These are phyloP conservation scores for Hapalemur alaotrensis DNA, from an alignment of 2,797 vertebrate species.

Conservation along the genomic window DNA sequence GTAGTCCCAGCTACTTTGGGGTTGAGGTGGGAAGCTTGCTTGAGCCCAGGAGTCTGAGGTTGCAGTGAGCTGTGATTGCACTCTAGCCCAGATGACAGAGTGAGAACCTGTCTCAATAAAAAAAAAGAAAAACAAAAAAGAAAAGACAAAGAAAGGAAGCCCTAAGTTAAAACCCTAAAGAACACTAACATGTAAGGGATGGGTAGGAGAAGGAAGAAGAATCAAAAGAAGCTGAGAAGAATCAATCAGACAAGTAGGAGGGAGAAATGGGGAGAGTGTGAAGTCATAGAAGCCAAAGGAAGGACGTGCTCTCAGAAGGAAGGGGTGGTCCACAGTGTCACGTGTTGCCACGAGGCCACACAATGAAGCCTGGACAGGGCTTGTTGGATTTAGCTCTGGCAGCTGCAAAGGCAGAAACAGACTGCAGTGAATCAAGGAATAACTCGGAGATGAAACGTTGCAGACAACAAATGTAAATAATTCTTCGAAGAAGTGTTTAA, in stretches of 20 bases:
- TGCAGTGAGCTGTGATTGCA: too few relatives aligned
- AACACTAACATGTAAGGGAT: not conserved
- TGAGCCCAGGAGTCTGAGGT: too few relatives aligned
- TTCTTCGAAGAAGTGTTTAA: not conserved
- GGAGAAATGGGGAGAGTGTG: not conserved
- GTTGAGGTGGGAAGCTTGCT: too few relatives aligned
- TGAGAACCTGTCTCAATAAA: not conserved
- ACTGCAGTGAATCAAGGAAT: not conserved
- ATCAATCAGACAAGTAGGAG: not conserved
- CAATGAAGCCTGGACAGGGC: not conserved
- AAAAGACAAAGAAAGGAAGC: not conserved
- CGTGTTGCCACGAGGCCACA: not conserved
- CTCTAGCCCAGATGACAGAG: too few relatives aligned
- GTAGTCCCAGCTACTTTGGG: too few relatives aligned
- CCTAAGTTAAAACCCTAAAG: not conserved
- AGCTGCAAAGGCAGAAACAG: not conserved
- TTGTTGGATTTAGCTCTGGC: not conserved
- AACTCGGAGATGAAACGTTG: not conserved
- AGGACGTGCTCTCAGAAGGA: not conserved
- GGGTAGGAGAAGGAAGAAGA: not conserved
- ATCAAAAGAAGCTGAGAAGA: not conserved
- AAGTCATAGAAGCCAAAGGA: not conserved
- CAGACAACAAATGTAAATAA: not conserved
- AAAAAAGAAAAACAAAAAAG: too few relatives aligned
- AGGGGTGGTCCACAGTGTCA: not conserved